Base-by-base conservation (phyloP, 2,888 invertebrate species). In the Teinopalpus imperialis region DNA sequence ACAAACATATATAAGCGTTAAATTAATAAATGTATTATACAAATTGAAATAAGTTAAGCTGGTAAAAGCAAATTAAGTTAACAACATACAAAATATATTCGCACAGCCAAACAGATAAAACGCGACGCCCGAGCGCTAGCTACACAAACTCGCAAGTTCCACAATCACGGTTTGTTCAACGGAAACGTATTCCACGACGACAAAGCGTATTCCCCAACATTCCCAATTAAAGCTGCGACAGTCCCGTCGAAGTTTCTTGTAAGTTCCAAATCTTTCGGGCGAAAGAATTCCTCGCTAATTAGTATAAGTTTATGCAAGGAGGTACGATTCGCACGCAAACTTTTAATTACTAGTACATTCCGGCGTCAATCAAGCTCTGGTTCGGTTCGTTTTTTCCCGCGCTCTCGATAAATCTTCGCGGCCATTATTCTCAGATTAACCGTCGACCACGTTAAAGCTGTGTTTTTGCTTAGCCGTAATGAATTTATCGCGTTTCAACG, bases 201-300 rank as follows among this genome's bases (percentile, higher is more conserved):
- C n/a, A 76, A 80, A 81, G 75, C 75, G 76, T 81, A 85, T 83
- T 81, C 81, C 70, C 66, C 65, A 76, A 81, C 79, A 81, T 81
- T 86, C 80, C 75, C 83, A 87, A 87, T 87, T 86, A 87, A 85
- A 80, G 71, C 79, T 70, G 81, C 74, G 81, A 81, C 81, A 79
- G 75, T 77, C 66, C 66, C 71, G 76, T 67, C 74, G 69, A 81
- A 85, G 67, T 83, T 82, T 56, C 63, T 59, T 48, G 43, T 63
- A 79, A 81, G 72, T 85, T 81, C 77, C 77, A 79, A 83, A 85
- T 83, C 82, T 83, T 78, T 63, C 67, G 70, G 74, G 69, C 59
- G 76, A 81, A 87, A 87, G 85, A 87, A 86, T 87, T 82, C 67
- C 69, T 69, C 69, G 66, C 69, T 86, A 86, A 87, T 87, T 86